phyloP scores from a whole-genome alignment of 2,113 vertebrate genomes.

The Pelodiscus sinensis region DNA sequence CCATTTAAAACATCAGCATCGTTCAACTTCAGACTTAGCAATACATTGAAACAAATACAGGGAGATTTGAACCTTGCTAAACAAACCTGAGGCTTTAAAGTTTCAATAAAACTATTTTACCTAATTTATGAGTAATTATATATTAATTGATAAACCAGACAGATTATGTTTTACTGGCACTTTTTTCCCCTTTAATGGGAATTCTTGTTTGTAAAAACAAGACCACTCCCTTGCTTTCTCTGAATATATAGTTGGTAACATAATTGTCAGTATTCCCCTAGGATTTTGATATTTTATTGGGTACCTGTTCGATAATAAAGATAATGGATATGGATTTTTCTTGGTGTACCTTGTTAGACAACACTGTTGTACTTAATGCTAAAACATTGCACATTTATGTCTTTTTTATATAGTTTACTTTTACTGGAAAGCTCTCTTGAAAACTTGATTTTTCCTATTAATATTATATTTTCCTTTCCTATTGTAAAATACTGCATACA shows the following conservation, averaged over 20 bases:
- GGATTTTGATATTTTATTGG: background rate
- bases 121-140: background rate
- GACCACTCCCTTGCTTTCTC: background rate
- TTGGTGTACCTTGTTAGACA: background rate
- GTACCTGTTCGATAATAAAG: background rate
- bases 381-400: background rate
- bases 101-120: background rate
- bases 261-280: background rate
- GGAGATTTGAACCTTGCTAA: background rate
- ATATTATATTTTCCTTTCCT: background rate
- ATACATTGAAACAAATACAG: background rate
- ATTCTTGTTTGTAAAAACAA: background rate
- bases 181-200: background rate
- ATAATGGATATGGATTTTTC: background rate
- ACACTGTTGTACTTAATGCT: background rate
- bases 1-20: background rate
- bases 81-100: background rate
- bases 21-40: background rate
- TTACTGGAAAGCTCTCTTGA: background rate
- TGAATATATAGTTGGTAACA: background rate
- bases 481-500: fast-evolving
- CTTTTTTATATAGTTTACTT: background rate
- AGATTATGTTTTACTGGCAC: background rate
- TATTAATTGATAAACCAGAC: background rate
- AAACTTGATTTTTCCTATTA: background rate